Percentiles rank a stretch among this genome's conserved stretches.
These are phyloP conservation scores for Orthosia incerta DNA, from an alignment of 2,888 invertebrate species.

Conservation along the genomic window DNA sequence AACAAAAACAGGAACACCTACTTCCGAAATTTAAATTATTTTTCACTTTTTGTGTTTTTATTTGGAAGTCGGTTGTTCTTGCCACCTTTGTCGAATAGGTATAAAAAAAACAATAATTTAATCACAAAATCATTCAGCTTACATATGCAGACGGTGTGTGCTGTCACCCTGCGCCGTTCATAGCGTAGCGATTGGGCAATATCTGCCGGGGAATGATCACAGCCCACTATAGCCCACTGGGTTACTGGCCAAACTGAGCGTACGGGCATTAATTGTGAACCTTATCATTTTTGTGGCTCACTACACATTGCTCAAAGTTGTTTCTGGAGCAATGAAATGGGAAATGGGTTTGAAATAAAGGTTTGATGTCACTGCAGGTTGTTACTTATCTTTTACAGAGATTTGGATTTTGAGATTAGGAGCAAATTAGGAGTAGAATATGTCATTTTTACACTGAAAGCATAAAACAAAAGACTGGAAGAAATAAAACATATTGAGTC, in stretches of 20 bases:
- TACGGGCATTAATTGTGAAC: slow-evolving; percentile 79
- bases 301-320: slow-evolving; percentile 56
- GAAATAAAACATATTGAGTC: too few species aligned
- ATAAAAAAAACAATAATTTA: slow-evolving; percentile 14
- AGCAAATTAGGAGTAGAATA: background rate
- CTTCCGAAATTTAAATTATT: too few species aligned
- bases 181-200: slow-evolving; percentile 80
- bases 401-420: too few species aligned
- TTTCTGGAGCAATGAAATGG: slow-evolving; percentile 23
- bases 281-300: slow-evolving; percentile 58
- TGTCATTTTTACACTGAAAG: background rate
- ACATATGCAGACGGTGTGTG: slow-evolving; percentile 64
- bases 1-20: too few species aligned
- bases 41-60: too few species aligned
- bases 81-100: too few species aligned
- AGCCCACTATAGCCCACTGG: slow-evolving; percentile 65
- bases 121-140: slow-evolving; percentile 24
- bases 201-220: slow-evolving; percentile 76
- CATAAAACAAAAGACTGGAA: too few species aligned
- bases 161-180: slow-evolving; percentile 34
- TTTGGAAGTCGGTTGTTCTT: too few species aligned
- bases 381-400: background rate
- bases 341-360: slow-evolving; percentile 13
- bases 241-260: slow-evolving; percentile 75
- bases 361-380: rapidly evolving